Evolutionary conservation across 2,888 invertebrate genomes (phyloP).

Genomic region (Sisyra nigra): DNA sequence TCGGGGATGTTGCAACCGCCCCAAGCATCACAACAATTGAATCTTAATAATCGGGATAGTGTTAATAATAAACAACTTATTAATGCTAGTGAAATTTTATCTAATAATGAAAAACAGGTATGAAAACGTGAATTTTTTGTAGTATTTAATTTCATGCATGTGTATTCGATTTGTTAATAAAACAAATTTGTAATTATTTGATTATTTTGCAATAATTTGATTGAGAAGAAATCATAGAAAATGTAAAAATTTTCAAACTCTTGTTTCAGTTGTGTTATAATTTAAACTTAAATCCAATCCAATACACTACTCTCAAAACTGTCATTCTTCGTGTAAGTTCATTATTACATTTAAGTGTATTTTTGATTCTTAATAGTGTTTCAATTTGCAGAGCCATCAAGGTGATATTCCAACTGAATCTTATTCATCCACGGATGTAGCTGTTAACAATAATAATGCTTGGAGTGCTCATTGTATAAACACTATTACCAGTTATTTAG

Average conservation of each 20-base stretch:
- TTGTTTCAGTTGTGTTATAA: constrained; percentile 50
- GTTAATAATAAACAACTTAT: not conserved
- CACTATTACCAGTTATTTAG: constrained; percentile 5
- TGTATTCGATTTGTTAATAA: constrained; percentile 33
- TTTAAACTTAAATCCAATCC: constrained; percentile 68
- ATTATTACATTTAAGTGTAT: constrained; percentile 6
- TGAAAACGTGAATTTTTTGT: constrained; percentile 28
- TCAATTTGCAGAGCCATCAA: constrained; percentile 1
- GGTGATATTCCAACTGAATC: not conserved
- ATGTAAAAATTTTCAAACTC: not conserved
- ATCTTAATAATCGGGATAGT: constrained; percentile 2
- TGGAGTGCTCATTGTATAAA: constrained; percentile 5
- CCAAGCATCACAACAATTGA: constrained; percentile 17
- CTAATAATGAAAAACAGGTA: constrained; percentile 31
- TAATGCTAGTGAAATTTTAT: constrained; percentile 29
- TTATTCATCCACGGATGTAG: not conserved
- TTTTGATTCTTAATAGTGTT: not conserved
- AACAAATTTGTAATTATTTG: constrained; percentile 22
- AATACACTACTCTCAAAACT: constrained; percentile 80
- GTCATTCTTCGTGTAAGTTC: constrained; percentile 49
- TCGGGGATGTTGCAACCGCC: constrained; percentile 19
- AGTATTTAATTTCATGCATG: not conserved
- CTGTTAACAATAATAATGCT: not conserved
- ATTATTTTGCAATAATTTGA: not conserved
- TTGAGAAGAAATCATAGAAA: too few species aligned